These are phyloP conservation scores for Physeter macrocephalus DNA, from an alignment of 2,113 vertebrate species.

Conservation along the genomic window DNA sequence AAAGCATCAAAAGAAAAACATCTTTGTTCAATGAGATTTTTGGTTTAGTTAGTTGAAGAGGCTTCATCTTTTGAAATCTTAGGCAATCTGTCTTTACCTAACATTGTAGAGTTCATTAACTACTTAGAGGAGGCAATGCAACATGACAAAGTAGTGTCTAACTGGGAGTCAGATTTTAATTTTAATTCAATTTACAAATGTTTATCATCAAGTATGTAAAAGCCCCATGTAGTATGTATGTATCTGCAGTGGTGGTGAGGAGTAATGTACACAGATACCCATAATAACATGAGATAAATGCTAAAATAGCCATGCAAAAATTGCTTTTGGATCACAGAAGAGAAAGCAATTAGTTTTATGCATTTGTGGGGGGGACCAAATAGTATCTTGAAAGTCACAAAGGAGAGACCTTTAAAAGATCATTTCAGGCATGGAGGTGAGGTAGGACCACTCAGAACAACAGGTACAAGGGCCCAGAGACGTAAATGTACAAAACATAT, in stretches of 20 bases:
- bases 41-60: neutral
- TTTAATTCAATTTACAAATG: neutral
- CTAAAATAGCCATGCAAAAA: neutral
- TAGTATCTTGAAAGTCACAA: neutral
- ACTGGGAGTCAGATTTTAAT: neutral
- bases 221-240: neutral
- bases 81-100: neutral
- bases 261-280: neutral
- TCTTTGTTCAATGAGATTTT: neutral
- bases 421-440: neutral
- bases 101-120: neutral
- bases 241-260: neutral
- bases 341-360: neutral
- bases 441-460: neutral
- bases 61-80: neutral
- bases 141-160: neutral
- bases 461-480: neutral
- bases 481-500: neutral
- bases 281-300: neutral
- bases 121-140: neutral
- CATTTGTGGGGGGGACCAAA: neutral
- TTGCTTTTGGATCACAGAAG: neutral
- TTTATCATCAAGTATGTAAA: neutral
- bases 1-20: neutral
- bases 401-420: neutral